A percentile compares a stretch with the other conserved stretches of the same genome.
phyloP scores from a whole-genome alignment of 2,797 vertebrate genomes.

The Pseudochromis fuscus region DNA sequence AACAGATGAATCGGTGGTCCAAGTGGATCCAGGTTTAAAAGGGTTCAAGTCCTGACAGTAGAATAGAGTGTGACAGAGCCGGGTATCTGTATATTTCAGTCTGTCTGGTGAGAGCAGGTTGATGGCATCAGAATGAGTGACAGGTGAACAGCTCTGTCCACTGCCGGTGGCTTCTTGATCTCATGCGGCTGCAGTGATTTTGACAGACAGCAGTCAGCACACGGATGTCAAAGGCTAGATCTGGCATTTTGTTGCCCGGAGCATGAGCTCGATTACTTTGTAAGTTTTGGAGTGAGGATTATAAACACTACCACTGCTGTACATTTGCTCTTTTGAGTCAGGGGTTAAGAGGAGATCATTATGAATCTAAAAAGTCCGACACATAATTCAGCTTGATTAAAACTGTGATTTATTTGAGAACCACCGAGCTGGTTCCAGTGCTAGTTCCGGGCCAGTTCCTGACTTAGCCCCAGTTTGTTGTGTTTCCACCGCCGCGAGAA shows the following conservation, averaged over 20 bases:
- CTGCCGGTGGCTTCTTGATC: constrained; percentile 54
- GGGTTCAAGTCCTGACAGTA: constrained; percentile 15
- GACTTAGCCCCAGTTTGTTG: too few species aligned
- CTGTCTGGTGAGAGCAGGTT: constrained; percentile 44
- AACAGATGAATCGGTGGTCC: too few species aligned
- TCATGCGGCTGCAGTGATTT: constrained; percentile 32
- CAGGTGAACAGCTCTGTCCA: constrained; percentile 54
- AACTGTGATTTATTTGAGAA: too few species aligned
- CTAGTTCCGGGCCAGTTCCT: too few species aligned
- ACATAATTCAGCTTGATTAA: too few species aligned
- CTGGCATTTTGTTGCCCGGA: constrained; percentile 34
- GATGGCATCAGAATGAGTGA: constrained; percentile 60
- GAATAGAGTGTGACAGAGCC: constrained; percentile 32
- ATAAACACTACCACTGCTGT: background rate
- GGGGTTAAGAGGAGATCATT: background rate
- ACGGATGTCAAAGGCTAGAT: constrained; percentile 32
- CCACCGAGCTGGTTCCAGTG: too few species aligned
- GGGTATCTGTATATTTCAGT: constrained; percentile 38
- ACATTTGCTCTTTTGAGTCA: background rate
- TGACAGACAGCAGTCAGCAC: constrained; percentile 57
- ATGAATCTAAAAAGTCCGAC: background rate
- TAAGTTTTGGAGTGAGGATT: background rate
- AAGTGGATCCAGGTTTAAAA: constrained; percentile 15
- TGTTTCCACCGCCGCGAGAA: too few species aligned
- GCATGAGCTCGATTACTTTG: constrained; percentile 18